Conservation (phyloP, 2,113 vertebrate species). For the Mellivora capensis region DNA sequence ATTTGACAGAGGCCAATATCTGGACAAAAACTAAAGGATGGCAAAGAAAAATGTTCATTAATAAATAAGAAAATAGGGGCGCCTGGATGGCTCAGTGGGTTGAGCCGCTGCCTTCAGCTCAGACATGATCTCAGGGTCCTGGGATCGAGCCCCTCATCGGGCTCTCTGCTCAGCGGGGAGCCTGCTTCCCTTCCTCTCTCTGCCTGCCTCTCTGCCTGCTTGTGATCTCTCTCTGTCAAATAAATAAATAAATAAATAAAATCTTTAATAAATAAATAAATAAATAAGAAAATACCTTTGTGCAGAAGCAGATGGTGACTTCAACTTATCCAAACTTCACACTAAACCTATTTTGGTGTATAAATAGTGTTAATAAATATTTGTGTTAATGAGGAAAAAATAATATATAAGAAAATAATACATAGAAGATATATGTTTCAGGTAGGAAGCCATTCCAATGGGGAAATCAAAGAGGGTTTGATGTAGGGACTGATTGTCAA, state of each 20-base stretch:
- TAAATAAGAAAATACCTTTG: conserved; percentile 62
- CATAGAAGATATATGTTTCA: not conserved
- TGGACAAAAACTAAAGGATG: conserved; percentile 85
- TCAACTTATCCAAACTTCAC: conserved; percentile 63
- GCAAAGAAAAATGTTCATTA: conserved; percentile 92
- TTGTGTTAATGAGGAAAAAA: conserved; percentile 69
- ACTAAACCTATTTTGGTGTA: conserved; percentile 69
- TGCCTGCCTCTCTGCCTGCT: too few relatives aligned
- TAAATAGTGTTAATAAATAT: conserved; percentile 71
- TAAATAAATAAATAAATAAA: too few relatives aligned
- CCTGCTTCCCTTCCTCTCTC: too few relatives aligned
- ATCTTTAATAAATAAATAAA: too few relatives aligned
- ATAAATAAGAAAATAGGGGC: too few relatives aligned
- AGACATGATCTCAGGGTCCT: too few relatives aligned
- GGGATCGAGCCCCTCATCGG: too few relatives aligned
- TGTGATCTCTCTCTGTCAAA: too few relatives aligned
- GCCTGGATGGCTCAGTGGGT: too few relatives aligned
- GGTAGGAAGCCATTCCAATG: not conserved
- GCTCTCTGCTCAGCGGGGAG: too few relatives aligned
- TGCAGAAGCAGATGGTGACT: conserved; percentile 62
- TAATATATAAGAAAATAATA: not conserved
- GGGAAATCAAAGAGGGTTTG: not conserved
- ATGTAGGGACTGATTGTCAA: not conserved
- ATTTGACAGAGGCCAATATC: conserved; percentile 80
- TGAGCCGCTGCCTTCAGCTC: too few relatives aligned